Conservation (phyloP, 2,888 invertebrate genomes). For the Metalampra italica region DNA sequence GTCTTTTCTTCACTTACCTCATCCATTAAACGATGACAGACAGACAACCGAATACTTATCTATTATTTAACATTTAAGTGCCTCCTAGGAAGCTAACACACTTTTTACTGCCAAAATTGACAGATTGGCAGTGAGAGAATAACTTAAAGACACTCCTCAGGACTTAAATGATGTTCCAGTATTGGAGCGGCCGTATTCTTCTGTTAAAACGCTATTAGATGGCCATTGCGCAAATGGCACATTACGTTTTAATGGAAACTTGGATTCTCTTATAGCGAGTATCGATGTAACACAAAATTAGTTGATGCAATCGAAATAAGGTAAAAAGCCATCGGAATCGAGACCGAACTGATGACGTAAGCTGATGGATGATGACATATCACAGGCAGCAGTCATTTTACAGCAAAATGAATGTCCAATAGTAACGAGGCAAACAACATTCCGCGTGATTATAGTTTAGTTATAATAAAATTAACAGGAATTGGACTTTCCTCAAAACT, state of each 20-base stretch:
- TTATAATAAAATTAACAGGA: no score
- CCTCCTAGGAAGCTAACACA: not conserved
- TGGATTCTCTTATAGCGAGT: slow-evolving; percentile 42
- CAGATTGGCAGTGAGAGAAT: not conserved
- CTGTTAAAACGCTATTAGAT: slow-evolving; percentile 22
- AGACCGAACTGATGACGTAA: slow-evolving; percentile 45
- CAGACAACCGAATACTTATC: not conserved
- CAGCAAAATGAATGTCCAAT: slow-evolving; percentile 1
- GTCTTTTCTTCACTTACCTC: not conserved
- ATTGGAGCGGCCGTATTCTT: not conserved
- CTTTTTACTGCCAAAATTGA: not conserved
- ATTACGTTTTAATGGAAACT: slow-evolving; percentile 55
- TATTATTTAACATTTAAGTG: not conserved
- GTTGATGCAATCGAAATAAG: slow-evolving; percentile 57
- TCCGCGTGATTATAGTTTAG: no score
- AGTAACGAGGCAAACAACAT: no score
- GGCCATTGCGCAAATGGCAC: slow-evolving; percentile 45
- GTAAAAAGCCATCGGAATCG: slow-evolving; percentile 43
- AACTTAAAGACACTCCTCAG: slow-evolving; percentile 12
- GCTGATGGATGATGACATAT: slow-evolving; percentile 33
- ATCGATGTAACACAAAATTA: slow-evolving; percentile 56
- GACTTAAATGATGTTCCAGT: slow-evolving; percentile 14
- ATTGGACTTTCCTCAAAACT: no score
- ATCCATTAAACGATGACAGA: slow-evolving; percentile 1
- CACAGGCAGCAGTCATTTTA: slow-evolving; percentile 19